phyloP scores from a whole-genome alignment of 2,797 vertebrate species.

The Limnodromus scolopaceus region DNA sequence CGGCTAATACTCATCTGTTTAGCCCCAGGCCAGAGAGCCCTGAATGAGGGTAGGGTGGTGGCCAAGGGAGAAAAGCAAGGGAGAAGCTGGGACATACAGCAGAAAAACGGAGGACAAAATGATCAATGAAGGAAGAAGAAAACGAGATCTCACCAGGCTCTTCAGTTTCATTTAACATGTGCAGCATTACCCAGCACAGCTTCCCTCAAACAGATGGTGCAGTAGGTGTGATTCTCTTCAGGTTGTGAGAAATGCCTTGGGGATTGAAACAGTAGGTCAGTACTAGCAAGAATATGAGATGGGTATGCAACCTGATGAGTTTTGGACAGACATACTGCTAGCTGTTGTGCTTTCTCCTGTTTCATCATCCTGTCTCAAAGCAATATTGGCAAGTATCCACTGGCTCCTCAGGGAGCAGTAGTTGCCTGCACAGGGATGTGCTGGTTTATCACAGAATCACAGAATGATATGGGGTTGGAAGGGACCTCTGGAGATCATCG shows the following conservation, averaged over 20 bases:
- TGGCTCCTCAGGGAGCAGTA: background rate
- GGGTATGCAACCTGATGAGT: background rate
- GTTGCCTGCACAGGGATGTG: background rate
- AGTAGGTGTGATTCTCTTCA: background rate
- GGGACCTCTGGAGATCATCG: too few relatives aligned
- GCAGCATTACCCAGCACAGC: background rate
- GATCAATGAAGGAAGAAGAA: background rate
- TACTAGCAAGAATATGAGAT: background rate
- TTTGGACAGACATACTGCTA: background rate
- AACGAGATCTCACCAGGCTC: background rate
- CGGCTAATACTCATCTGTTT: background rate
- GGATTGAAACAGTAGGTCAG: background rate
- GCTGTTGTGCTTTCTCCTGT: background rate
- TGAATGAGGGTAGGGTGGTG: background rate
- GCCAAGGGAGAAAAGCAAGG: background rate
- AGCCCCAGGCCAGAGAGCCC: background rate
- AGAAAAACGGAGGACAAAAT: background rate
- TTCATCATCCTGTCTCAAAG: background rate
- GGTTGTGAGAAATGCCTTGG: background rate
- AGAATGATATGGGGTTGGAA: too few relatives aligned
- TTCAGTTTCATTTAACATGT: background rate
- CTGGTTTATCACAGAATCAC: background rate
- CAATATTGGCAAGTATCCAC: background rate
- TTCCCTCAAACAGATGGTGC: background rate
- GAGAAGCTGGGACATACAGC: background rate